Base-by-base conservation (phyloP, 1,140 invertebrate genomes). In the Meloidogyne exigua region DNA sequence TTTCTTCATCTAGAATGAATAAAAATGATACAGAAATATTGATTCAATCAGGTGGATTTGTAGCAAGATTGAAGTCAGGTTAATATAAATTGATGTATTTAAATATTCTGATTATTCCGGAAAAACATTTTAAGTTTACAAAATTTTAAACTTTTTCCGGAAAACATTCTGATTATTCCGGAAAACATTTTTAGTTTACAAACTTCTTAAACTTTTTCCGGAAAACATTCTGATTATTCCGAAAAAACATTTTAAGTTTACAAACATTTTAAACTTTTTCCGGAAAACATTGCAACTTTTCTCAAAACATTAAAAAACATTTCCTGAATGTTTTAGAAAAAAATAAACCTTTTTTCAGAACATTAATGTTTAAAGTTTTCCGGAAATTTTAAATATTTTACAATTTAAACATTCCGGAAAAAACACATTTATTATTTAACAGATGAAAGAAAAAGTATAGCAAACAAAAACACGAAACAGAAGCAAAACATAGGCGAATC, bases 41-140 rank as follows among this genome's bases (percentile, higher is more conserved):
- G 5, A 57, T 57, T 57, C 49, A 57, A 57, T 57, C 49, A n/a
- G 49, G 49, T 57, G 49, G 49, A 57, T 57, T 57, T 57, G 49
- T 57, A 57, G 49, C 49, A n/a, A 57, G 49, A 57, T n/a, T 57
- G 49, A 57, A 57, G 18, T n/a, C 49, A 57, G 49, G 49, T 57
- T 4, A 5, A n/a, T n/a, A 39, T 39, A 57, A 57, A 18, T 9
- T 18, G 44, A 18, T 57, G n/a, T 57, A 1, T 1, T 49, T 49
- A 0, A 49, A 42, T 11, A 12, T 42, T 42, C 39, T 13, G 39
- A 13, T 9, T 9, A 42, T 42, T 13, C 12, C 12, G 9, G 39
- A 42, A 42, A 49, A 42, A 42, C 39, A 42, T 42, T 42, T 42
- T 12, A 42, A 42, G 12, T 4, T 9, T 11, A 10, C 4, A n/a